A percentile compares a stretch with the other conserved stretches of the same genome.
Conservation (phyloP, 2,888 invertebrate genomes). For the Aleiodes testaceus region DNA sequence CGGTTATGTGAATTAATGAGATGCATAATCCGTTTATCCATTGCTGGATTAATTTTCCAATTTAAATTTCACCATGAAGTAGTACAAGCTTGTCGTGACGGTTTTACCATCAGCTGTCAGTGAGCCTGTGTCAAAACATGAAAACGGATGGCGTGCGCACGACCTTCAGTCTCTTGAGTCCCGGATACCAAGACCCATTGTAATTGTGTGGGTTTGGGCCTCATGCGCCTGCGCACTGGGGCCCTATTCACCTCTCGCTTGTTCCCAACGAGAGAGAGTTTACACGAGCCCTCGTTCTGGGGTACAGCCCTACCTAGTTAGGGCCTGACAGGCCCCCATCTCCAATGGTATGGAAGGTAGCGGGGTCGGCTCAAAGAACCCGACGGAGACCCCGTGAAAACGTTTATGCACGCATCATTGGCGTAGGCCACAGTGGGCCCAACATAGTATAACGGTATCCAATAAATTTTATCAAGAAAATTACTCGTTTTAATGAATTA, state of each 20-base stretch:
- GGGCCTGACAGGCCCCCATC: conserved; percentile 69
- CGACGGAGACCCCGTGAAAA: conserved; percentile 67
- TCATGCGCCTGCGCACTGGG: conserved; percentile 42
- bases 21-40: too few relatives aligned
- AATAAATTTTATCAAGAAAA: conserved; percentile 37
- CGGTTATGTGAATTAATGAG: too few relatives aligned
- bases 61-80: conserved; percentile 41
- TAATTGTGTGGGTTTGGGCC: conserved; percentile 50
- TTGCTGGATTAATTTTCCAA: conserved; percentile 26
- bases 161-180: conserved; percentile 36
- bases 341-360: conserved; percentile 61
- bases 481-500: not conserved
- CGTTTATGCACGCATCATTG: conserved; percentile 67
- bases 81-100: conserved; percentile 4
- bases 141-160: conserved; percentile 51
- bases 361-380: conserved; percentile 65
- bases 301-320: conserved; percentile 66
- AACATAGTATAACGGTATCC: conserved; percentile 39
- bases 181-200: conserved; percentile 47
- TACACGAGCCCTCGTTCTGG: conserved; percentile 38
- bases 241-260: conserved; percentile 26
- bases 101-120: conserved; percentile 54
- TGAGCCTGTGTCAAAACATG: conserved; percentile 69
- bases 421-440: conserved; percentile 59
- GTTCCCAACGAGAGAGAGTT: conserved; percentile 13